phyloP scores from a whole-genome alignment of 2,797 vertebrate species.

The Cottoperca gobio region DNA sequence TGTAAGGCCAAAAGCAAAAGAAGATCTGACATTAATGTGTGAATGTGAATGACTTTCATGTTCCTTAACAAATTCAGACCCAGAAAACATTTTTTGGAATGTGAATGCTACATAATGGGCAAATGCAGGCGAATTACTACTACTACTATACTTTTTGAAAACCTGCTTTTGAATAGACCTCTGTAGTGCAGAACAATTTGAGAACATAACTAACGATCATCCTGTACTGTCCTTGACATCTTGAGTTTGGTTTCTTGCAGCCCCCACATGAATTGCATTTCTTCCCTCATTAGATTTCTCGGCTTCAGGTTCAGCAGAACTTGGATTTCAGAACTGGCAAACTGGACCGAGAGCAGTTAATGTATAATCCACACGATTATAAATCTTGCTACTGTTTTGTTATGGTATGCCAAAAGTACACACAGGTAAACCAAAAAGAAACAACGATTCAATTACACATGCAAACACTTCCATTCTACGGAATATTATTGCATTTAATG shows the following conservation, averaged over 20 bases:
- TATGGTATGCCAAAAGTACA: conserved; percentile 11
- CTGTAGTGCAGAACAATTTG: conserved; percentile 11
- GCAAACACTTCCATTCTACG: conserved; percentile 18
- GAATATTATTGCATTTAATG: conserved; percentile 3
- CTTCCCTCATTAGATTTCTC: background rate
- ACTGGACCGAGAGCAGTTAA: background rate
- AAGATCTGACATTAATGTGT: background rate
- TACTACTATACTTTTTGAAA: no score
- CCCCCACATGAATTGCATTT: background rate
- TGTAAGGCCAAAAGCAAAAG: background rate
- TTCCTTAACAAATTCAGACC: background rate
- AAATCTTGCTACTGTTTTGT: background rate
- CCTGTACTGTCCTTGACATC: background rate
- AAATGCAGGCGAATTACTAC: no score
- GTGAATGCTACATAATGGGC: background rate
- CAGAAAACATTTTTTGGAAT: background rate
- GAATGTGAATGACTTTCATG: background rate
- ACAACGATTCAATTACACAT: background rate
- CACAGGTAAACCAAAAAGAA: conserved; percentile 17
- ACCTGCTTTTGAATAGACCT: background rate
- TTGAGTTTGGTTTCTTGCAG: background rate
- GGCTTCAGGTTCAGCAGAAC: background rate
- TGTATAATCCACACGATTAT: background rate
- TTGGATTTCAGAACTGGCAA: background rate
- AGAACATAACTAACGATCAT: background rate